phyloP scores from a whole-genome alignment of 1,140 invertebrate species.

The Branchinecta lindahli region DNA sequence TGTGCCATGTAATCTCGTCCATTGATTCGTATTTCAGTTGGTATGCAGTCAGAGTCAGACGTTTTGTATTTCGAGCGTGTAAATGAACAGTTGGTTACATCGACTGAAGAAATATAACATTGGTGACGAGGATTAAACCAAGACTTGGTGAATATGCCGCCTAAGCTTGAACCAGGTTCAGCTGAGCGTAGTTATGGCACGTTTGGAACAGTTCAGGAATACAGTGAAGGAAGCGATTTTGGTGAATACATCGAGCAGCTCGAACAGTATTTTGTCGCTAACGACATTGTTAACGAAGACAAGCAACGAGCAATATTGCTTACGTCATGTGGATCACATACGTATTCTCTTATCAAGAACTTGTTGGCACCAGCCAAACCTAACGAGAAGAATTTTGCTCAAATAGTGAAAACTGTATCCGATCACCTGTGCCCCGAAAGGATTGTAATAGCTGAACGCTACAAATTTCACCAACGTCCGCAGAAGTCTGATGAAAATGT shows the following conservation, averaged over 20 bases:
- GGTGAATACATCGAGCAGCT: background rate
- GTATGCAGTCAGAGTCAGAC: too few species aligned
- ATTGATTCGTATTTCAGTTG: too few species aligned
- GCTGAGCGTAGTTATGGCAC: too few species aligned
- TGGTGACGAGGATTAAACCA: too few species aligned
- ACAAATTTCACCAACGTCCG: constrained; percentile 14
- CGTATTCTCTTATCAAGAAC: constrained; percentile 4
- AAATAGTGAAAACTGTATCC: constrained; percentile 11
- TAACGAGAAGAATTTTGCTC: constrained; percentile 9
- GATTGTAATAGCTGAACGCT: constrained; percentile 16
- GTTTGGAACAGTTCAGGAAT: constrained; percentile 2
- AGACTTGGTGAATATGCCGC: too few species aligned
- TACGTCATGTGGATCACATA: background rate
- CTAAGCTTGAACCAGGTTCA: too few species aligned
- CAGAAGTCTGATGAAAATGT: constrained; percentile 14
- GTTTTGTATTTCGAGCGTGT: too few species aligned
- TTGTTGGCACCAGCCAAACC: constrained; percentile 15
- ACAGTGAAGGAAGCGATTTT: background rate
- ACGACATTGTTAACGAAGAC: background rate
- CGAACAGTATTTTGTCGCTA: constrained; percentile 1
- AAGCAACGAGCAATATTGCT: background rate
- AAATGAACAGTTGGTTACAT: too few species aligned
- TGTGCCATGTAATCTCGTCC: too few species aligned
- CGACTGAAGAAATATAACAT: too few species aligned
- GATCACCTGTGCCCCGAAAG: constrained; percentile 12